These are phyloP conservation scores for Eilema depressum DNA, from an alignment of 2,888 invertebrate species.

Conservation along the genomic window DNA sequence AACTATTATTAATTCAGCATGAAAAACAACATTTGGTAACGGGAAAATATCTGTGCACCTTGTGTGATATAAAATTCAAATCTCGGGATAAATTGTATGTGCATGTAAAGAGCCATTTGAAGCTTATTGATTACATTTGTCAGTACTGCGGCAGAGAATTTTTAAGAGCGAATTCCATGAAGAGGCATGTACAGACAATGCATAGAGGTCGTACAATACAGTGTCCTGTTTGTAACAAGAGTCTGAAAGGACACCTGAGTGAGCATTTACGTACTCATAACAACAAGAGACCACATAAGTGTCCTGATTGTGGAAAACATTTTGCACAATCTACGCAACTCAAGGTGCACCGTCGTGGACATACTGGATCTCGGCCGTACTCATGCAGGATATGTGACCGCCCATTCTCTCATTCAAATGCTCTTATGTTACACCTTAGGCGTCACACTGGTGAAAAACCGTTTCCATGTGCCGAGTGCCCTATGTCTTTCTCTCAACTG, in stretches of 20 bases:
- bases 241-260: conserved; percentile 92
- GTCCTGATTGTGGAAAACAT: conserved; percentile 91
- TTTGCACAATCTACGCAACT: conserved; percentile 95
- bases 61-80: conserved; percentile 91
- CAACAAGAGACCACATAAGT: conserved; percentile 92
- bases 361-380: conserved; percentile 94
- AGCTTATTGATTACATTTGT: conserved; percentile 92
- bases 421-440: conserved; percentile 93
- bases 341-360: conserved; percentile 94
- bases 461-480: conserved; percentile 90
- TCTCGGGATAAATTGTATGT: conserved; percentile 88
- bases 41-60: conserved; percentile 90
- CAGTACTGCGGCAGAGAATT: conserved; percentile 93
- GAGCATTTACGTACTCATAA: conserved; percentile 94
- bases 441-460: conserved; percentile 95
- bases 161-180: conserved; percentile 90
- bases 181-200: conserved; percentile 91
- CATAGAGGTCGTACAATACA: conserved; percentile 92
- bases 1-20: conserved; percentile 87
- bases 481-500: conserved; percentile 92
- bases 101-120: conserved; percentile 90
- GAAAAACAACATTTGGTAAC: conserved; percentile 91
- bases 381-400: conserved; percentile 93
- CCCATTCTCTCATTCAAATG: conserved; percentile 94
- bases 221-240: conserved; percentile 93